A percentile compares a stretch with the other conserved stretches of the same genome.
Conservation (phyloP, 2,888 invertebrate species). For the Macropis europaea region DNA sequence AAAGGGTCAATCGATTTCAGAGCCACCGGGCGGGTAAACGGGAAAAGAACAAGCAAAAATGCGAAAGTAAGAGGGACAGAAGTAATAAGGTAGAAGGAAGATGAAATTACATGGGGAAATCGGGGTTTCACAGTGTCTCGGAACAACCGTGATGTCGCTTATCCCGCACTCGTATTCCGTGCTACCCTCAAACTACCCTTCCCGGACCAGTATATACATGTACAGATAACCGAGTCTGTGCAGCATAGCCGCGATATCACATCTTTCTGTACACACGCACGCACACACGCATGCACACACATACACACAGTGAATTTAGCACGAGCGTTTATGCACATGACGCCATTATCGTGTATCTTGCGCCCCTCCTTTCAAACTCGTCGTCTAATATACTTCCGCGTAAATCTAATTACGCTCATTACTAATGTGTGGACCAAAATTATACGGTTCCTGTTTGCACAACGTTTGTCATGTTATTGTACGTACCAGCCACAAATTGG, state of each 20-base stretch:
- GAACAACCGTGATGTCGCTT: conserved; percentile 9
- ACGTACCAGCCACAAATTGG: background rate
- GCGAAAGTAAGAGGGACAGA: background rate
- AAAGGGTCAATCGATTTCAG: conserved; percentile 1
- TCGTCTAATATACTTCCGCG: conserved; percentile 26
- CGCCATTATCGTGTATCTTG: conserved; percentile 29
- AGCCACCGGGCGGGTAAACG: background rate
- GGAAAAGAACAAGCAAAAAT: background rate
- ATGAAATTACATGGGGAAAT: conserved; percentile 31
- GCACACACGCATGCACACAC: conserved; percentile 10
- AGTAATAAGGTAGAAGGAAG: background rate
- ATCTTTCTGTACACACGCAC: conserved; percentile 31
- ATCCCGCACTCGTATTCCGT: background rate
- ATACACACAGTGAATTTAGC: conserved; percentile 1
- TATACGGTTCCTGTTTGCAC: background rate
- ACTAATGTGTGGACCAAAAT: background rate
- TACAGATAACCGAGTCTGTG: conserved; percentile 22
- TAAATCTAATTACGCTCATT: conserved; percentile 22
- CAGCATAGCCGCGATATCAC: conserved; percentile 31
- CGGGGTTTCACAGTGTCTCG: conserved; percentile 17
- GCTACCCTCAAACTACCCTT: background rate
- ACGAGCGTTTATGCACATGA: conserved; percentile 18
- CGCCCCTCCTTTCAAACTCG: conserved; percentile 11
- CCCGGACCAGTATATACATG: background rate
- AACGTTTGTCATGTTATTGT: background rate